A percentile compares a stretch with the other conserved stretches of the same genome.
These are phyloP conservation scores for Alcedo atthis DNA, from an alignment of 2,797 vertebrate genomes.

Conservation along the genomic window DNA sequence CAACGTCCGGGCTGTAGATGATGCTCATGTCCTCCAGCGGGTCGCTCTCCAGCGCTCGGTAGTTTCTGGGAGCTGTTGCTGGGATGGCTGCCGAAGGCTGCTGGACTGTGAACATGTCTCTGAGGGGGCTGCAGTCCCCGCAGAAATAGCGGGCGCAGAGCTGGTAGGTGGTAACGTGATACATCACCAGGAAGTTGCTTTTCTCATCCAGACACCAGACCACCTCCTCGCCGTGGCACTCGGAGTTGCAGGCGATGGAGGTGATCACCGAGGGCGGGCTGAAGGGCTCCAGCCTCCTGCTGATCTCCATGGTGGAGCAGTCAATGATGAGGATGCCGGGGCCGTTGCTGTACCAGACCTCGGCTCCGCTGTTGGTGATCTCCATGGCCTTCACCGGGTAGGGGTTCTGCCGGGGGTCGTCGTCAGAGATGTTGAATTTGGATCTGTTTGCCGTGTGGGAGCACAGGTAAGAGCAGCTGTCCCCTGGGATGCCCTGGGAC, in stretches of 20 bases:
- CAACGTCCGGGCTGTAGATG: constrained; percentile 84
- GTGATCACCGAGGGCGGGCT: constrained; percentile 78
- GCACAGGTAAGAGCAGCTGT: constrained; percentile 89
- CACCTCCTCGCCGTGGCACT: constrained; percentile 88
- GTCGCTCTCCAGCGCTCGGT: not conserved
- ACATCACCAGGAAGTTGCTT: constrained; percentile 89
- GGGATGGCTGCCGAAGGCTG: constrained; percentile 52
- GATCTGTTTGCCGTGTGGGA: constrained; percentile 91
- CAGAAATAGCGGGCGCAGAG: constrained; percentile 93
- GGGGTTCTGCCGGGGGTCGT: constrained; percentile 89
- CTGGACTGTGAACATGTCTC: constrained; percentile 86
- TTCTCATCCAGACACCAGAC: constrained; percentile 90
- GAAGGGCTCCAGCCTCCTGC: constrained; percentile 88
- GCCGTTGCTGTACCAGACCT: constrained; percentile 95
- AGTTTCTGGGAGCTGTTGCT: not conserved
- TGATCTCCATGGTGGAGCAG: constrained; percentile 80
- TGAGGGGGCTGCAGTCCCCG: constrained; percentile 86
- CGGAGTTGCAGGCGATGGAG: constrained; percentile 82
- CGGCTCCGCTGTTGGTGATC: constrained; percentile 82
- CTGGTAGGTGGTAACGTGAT: constrained; percentile 86
- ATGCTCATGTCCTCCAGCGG: constrained; percentile 74
- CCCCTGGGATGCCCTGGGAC: constrained; percentile 82
- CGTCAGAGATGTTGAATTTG: constrained; percentile 85
- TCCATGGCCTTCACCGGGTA: constrained; percentile 89
- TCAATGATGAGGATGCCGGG: constrained; percentile 89